These are phyloP conservation scores for Antitype chi DNA, from an alignment of 2,888 invertebrate species.

Conservation along the genomic window DNA sequence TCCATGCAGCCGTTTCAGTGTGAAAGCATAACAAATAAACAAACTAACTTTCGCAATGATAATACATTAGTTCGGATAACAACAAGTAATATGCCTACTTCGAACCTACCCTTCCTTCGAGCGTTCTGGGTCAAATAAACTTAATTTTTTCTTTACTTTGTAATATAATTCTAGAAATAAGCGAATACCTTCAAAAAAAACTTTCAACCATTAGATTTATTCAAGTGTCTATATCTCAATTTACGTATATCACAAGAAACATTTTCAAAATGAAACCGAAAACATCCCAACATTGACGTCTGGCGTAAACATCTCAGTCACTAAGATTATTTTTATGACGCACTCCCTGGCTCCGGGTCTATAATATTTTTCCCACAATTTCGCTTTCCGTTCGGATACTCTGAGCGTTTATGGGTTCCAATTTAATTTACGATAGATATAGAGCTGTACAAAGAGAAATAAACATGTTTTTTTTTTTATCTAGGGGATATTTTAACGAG, in stretches of 20 bases:
- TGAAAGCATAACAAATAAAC: no score
- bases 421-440: slow-evolving; percentile 68
- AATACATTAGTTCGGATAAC: no score
- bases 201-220: slow-evolving; percentile 1
- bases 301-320: slow-evolving; percentile 59
- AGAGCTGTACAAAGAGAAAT: slow-evolving; percentile 56
- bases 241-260: slow-evolving; percentile 18
- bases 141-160: neutral
- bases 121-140: neutral
- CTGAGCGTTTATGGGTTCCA: slow-evolving; percentile 63
- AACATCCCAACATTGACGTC: slow-evolving; percentile 46
- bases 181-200: neutral
- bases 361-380: slow-evolving; percentile 67
- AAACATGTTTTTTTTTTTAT: slow-evolving; percentile 60
- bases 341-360: slow-evolving; percentile 51
- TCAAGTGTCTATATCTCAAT: slow-evolving; percentile 8
- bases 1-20: no score
- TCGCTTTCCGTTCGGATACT: slow-evolving; percentile 57
- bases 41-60: no score
- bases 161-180: neutral
- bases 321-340: slow-evolving; percentile 63
- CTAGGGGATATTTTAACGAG: slow-evolving; percentile 36
- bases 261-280: slow-evolving; percentile 45
- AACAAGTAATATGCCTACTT: neutral
- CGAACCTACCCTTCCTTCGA: neutral